Evolutionary conservation across 2,888 invertebrate genomes (phyloP), one percentile per base, ranked within the genome.

Genomic region (Crioceris asparagi): DNA sequence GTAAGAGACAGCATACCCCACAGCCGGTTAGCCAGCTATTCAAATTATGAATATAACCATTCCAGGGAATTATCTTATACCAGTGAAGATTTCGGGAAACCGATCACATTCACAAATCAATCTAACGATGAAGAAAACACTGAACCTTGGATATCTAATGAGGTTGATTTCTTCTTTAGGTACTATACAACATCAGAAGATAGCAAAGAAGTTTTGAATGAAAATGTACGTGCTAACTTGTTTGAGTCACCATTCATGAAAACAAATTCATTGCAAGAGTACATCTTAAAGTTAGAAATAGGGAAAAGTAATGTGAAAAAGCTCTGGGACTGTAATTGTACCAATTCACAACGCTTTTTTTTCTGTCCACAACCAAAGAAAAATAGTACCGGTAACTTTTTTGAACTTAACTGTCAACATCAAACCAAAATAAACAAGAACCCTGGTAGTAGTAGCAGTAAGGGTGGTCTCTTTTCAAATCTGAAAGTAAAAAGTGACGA

Each of bases 1-100:
- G 78, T 77, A 21, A 71, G 70, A 54, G 76, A 78, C 53, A 70
- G 73, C 32, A 78, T 79, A 51, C 78, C 79, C 4, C 66, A 70
- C 44, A 79, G 79, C 42, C 70, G 71, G 64, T 60, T 79, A 56
- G 68, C 71, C 5, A 56, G 56, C 36, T 70, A 72, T 52, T 62
- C 64, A 11, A 64, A 70, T 53, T 69, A 63, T 51, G 61, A 65
- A 47, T 72, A 71, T 55, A 59, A 67, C 46, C 66, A 68, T 44
- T 61, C 64, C 4, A 57, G 68, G 32, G 69, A 69, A 51, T 52
- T 55, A 40, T 53, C 60, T 29, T 69, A 70, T 43, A 62, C 59
- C 4, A 41, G 52, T 4, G 50, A 45, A 25, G 45, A 45, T 42
- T 43, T 48, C 35, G 47, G 32, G 38, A 27, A 36, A 11, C 39